These are phyloP conservation scores for Chouioia cunea DNA, from an alignment of 2,888 invertebrate genomes.

Conservation along the genomic window DNA sequence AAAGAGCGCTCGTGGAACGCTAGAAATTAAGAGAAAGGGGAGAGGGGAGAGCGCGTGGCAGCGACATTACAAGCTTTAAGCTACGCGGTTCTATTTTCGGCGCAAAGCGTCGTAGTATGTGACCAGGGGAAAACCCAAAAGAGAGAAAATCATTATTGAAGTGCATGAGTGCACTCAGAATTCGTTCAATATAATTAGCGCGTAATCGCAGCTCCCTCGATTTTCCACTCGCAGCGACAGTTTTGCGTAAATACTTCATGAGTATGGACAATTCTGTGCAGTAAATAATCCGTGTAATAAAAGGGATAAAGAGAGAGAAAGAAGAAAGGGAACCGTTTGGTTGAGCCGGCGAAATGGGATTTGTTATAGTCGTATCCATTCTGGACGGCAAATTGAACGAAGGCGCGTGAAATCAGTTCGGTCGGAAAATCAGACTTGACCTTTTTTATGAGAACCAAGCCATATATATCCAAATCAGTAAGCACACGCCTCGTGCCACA, in stretches of 20 bases:
- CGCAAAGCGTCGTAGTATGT: neutral
- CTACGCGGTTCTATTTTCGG: slow-evolving; percentile 34
- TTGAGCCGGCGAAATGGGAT: neutral
- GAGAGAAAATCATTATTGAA: neutral
- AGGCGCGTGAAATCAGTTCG: slow-evolving; percentile 11
- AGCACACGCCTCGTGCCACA: no score
- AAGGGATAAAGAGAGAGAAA: neutral
- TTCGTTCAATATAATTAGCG: slow-evolving; percentile 36
- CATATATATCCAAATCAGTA: no score
- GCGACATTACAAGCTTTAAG: slow-evolving; percentile 31
- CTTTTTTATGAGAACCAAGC: neutral
- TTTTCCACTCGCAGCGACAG: neutral
- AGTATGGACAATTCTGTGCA: no score
- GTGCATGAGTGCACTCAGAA: slow-evolving; percentile 4
- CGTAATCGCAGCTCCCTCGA: slow-evolving; percentile 9
- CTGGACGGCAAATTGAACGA: neutral
- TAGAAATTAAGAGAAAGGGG: slow-evolving; percentile 24
- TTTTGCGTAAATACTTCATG: neutral
- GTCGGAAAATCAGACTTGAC: slow-evolving; percentile 32
- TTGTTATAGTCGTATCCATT: no score
- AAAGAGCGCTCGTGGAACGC: neutral
- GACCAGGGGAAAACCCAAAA: slow-evolving; percentile 39
- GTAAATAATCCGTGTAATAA: no score
- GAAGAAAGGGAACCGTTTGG: neutral
- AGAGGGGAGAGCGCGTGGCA: slow-evolving; percentile 8